Evolutionary conservation across 2,113 vertebrate species (phyloP).

Genomic region (Peromyscus maniculatus): DNA sequence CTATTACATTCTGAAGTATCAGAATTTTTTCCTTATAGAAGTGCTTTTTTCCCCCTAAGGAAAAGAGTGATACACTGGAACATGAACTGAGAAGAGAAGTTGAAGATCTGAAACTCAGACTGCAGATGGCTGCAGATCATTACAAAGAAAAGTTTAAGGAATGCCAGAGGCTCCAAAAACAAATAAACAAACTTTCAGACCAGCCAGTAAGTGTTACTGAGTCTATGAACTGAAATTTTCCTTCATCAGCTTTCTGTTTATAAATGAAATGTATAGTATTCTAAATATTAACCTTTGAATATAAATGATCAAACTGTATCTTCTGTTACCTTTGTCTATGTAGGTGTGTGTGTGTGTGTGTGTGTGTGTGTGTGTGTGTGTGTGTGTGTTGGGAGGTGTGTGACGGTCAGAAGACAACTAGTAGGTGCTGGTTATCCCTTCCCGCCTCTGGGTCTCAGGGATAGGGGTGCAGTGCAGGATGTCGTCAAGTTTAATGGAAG

Average conservation of each 20-base stretch:
- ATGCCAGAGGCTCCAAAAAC: constrained; percentile 97
- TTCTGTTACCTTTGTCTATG: neutral
- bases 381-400: neutral
- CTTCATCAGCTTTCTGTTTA: constrained; percentile 15
- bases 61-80: constrained; percentile 89
- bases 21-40: constrained; percentile 38
- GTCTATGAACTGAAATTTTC: neutral
- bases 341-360: no score
- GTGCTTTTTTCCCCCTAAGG: constrained; percentile 76
- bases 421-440: neutral
- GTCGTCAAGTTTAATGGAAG: neutral
- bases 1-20: neutral
- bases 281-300: constrained; percentile 1
- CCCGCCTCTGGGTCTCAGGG: neutral
- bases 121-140: constrained; percentile 99
- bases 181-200: constrained; percentile 94
- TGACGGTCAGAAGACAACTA: no score
- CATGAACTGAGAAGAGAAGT: constrained; percentile 96
- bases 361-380: no score
- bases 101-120: constrained; percentile 97
- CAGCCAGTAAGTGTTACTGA: constrained; percentile 91
- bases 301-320: neutral
- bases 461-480: neutral
- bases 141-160: constrained; percentile 99
- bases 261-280: constrained; percentile 39